Base-by-base conservation (phyloP, 2,113 vertebrate genomes). In the Grus americana region DNA sequence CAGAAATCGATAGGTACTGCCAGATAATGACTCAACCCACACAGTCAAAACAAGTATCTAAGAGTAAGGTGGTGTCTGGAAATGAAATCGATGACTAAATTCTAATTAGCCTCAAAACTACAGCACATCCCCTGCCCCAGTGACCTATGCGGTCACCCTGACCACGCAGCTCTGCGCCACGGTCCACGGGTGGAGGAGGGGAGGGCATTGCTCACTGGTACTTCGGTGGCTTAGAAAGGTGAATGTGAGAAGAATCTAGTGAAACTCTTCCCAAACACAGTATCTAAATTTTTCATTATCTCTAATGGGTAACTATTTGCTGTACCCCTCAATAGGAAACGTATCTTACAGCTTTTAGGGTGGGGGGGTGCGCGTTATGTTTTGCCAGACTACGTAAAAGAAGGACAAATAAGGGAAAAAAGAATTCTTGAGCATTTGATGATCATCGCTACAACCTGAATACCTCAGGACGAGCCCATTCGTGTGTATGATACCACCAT, bases 71-170 rank as follows among this genome's bases (percentile, higher is more conserved):
- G 38, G 14, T 54, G 18, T 27, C 52, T 85, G 52, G 61, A 81
- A 88, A 90, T 65, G 5, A 67, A 70, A 38, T 30, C 40, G 68
- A 36, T 46, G 29, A 54, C 34, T 86, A 90, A 70, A 83, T 62
- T 89, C 66, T 54, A 65, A 70, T 76, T 82, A 82, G 12, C 15
- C 32, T 73, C 58, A n/a, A 68, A 66, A 66, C 21, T 6, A 24
- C 3, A 76, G 22, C 0, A 1, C 46, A 32, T 40, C 23, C 6
- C 50, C 50, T 42, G 42, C 0, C 0, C 8, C 1, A 1, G 23
- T 46, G 54, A 36, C 62, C 54, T 49, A 1, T 14, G 26, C 0
- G 0, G 29, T 42, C 44, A 47, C 36, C 1, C 5, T 59, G 65
- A 44, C 23, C 67, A 30, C 4, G 32, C 42, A 54, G 71, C 58